Evolutionary conservation across 2,113 vertebrate genomes (phyloP), one percentile per base, ranked within the genome.

Genomic region (Aspiorhynchus laticeps): DNA sequence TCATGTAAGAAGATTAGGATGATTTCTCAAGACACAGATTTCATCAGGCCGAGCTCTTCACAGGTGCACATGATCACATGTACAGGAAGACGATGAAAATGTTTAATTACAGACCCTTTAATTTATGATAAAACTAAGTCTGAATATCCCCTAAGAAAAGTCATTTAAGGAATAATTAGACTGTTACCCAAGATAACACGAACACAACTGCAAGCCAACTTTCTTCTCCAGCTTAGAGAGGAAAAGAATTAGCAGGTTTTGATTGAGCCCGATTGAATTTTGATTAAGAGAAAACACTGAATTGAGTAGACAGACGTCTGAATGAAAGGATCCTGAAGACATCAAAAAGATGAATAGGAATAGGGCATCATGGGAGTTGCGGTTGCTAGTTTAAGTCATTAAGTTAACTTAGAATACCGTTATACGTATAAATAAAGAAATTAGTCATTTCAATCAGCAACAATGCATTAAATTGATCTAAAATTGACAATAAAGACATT

Each of bases 141-240:
- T 77, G 36, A 19, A 63, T 33, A 71, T 67, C 77, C 69, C 88
- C 56, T 4, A n/a, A 59, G 81, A 65, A 53, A 26, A 67, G 77
- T 38, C 36, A 33, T 53, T 84, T 61, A 78, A 28, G 43, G 73
- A 85, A 85, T 59, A 76, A 80, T 85, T 28, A 79, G 46, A 80
- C 76, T 19, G 46, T 59, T 71, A 59, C 74, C 63, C 75, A 41
- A 71, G 86, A 84, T 80, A 61, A 84, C 43, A 74, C 24, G 6
- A 56, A 53, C 6, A 48, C 53, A 85, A 73, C 53, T 33, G 33
- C 4, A 82, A 7, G 74, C 14, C 24, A 56, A 75, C 21, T 65
- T 51, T 10, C 33, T 73, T 33, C 28, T 41, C 79, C 80, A 36
- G 53, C 10, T 11, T 17, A 67, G 59, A 69, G 59, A 86, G 80